These are phyloP conservation scores for Chalcis sispes DNA, from an alignment of 2,888 invertebrate species.

Conservation along the genomic window DNA sequence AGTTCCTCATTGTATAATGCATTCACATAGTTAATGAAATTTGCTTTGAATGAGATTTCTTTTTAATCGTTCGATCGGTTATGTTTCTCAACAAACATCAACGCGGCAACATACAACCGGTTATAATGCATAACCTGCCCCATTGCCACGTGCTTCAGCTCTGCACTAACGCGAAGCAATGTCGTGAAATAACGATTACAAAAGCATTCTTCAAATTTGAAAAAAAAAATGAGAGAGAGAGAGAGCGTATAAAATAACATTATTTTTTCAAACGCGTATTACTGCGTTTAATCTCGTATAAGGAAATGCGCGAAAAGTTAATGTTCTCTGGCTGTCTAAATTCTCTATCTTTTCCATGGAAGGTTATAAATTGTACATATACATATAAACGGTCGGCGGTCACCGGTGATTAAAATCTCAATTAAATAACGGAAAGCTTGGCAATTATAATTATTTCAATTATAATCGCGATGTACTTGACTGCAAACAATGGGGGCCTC, in stretches of 20 bases:
- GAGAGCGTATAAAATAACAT: slow-evolving; percentile 1
- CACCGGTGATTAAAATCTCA: slow-evolving; percentile 44
- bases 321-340: too few species aligned
- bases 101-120: background rate
- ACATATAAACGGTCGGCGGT: too few species aligned
- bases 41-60: background rate
- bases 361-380: too few species aligned
- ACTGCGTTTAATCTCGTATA: background rate
- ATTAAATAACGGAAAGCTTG: slow-evolving; percentile 46
- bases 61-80: slow-evolving; percentile 2
- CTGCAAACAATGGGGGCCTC: slow-evolving; percentile 39
- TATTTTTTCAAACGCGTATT: background rate
- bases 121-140: background rate
- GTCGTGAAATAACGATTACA: background rate
- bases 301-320: background rate
- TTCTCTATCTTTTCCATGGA: too few species aligned
- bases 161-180: background rate
- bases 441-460: slow-evolving; percentile 47
- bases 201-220: slow-evolving; percentile 17
- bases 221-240: background rate
- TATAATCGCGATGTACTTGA: slow-evolving; percentile 52
- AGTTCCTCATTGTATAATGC: too few species aligned
- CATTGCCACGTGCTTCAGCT: too few species aligned
- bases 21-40: too few species aligned
- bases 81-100: background rate